Base-by-base conservation (phyloP, 2,113 vertebrate species). In the Hiodon alosoides region DNA sequence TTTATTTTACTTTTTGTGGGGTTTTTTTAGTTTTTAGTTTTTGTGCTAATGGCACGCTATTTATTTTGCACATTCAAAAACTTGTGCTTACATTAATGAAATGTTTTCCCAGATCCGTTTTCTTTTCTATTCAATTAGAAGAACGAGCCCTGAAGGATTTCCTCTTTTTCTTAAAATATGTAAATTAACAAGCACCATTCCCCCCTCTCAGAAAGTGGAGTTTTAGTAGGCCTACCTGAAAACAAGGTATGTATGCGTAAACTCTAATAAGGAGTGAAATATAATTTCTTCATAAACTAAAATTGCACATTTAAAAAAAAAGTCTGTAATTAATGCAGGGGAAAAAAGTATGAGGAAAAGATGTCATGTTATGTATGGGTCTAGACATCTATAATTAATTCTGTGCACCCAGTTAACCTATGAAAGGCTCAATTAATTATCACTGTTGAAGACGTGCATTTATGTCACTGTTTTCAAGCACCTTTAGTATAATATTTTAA, bases 391-490 rank as follows among this genome's bases (percentile, higher is more conserved):
- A 88, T 83, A 88, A 90, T 89, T 91, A 80, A 62, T 77, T 86
- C 83, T 89, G 77, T 92, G 90, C 88, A 91, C 91, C 92, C 93
- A 91, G 92, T 93, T 93, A 94, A 83, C 93, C 89, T 90, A 87
- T 91, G 90, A 83, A 92, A 90, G 92, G 83, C 84, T 87, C 88
- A 91, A 92, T 92, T 93, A 93, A 93, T 94, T 94, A 91, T 87
- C 82, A 87, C 69, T 86, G 86, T 81, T 90, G 87, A 86, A 85
- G 85, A 90, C 81, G 71, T 58, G 90, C 87, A 58, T 69, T 75
- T 69, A 64, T 83, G 68, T 47, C 66, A 61, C 74, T 72, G 67
- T 58, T 77, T 76, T 72, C 61, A 76, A 78, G 62, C 74, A 79
- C 69, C 73, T 74, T 73, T 57, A 52, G 57, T 79, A 62, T 75